phyloP scores from a whole-genome alignment of 2,888 invertebrate species.

The Mystacides longicornis region DNA sequence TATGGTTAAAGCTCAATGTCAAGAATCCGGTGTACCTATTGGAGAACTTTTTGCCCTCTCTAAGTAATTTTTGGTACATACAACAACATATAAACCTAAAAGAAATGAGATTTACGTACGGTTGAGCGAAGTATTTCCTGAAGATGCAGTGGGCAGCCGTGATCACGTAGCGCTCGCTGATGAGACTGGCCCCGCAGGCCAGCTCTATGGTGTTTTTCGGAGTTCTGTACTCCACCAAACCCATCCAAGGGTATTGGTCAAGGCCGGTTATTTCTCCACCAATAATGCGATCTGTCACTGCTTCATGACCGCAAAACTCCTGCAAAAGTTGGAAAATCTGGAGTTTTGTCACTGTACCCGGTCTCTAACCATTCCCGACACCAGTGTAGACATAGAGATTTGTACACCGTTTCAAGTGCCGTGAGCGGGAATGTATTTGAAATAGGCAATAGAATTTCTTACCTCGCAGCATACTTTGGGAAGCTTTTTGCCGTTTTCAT shows the following conservation, averaged over 20 bases:
- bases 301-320: constrained; percentile 11
- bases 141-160: constrained; percentile 50
- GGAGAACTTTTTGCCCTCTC: too few relatives aligned
- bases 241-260: constrained; percentile 51
- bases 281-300: constrained; percentile 27
- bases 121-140: constrained; percentile 34
- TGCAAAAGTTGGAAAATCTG: too few relatives aligned
- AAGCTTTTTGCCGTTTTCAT: not conserved
- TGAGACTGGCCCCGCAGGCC: constrained; percentile 46
- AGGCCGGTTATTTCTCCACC: constrained; percentile 37
- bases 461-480: not conserved
- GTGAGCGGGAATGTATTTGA: too few relatives aligned
- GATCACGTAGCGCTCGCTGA: constrained; percentile 45
- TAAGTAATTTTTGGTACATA: too few relatives aligned
- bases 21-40: too few relatives aligned
- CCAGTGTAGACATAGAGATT: too few relatives aligned
- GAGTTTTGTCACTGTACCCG: too few relatives aligned
- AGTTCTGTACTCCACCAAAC: constrained; percentile 39
- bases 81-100: too few relatives aligned
- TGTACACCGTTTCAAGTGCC: too few relatives aligned
- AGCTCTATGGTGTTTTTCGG: constrained; percentile 30
- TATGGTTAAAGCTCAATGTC: too few relatives aligned
- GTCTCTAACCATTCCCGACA: too few relatives aligned
- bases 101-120: constrained; percentile 36
- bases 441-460: too few relatives aligned